Evolutionary conservation across 2,888 invertebrate genomes (phyloP).

Genomic region (Ethmia dodecea): DNA sequence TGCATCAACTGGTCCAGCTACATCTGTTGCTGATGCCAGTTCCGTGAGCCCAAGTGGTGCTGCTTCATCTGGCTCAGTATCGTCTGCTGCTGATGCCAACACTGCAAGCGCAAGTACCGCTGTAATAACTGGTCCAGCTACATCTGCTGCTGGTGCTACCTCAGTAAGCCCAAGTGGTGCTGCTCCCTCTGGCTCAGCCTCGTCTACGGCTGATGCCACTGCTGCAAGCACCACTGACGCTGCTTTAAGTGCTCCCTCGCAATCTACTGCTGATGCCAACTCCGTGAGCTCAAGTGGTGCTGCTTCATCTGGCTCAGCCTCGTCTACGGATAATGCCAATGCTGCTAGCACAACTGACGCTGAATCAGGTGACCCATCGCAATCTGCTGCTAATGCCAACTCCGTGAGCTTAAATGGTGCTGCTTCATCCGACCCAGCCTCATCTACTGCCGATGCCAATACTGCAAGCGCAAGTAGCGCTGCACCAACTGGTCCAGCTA

Average conservation of each 20-base stretch:
- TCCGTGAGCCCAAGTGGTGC: constrained; percentile 6
- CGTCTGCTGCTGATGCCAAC: constrained; percentile 1
- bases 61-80: background rate
- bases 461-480: background rate
- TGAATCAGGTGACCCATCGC: background rate
- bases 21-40: background rate
- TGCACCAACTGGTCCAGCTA: constrained; percentile 2
- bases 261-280: background rate
- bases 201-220: no score
- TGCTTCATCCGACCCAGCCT: background rate
- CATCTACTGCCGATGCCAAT: constrained; percentile 1
- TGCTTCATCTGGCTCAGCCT: no score
- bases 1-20: background rate
- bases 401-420: constrained; percentile 6
- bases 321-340: background rate
- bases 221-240: no score
- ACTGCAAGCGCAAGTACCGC: background rate
- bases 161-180: background rate
- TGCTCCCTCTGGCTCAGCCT: background rate
- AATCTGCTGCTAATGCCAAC: background rate
- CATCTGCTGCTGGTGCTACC: background rate
- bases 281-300: no score
- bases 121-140: constrained; percentile 2
- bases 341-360: background rate
- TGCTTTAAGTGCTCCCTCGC: background rate